Percentiles rank a stretch among this genome's conserved stretches.
Evolutionary conservation across 1,140 invertebrate genomes (phyloP).

Genomic region (Ceratosolen solmsi): DNA sequence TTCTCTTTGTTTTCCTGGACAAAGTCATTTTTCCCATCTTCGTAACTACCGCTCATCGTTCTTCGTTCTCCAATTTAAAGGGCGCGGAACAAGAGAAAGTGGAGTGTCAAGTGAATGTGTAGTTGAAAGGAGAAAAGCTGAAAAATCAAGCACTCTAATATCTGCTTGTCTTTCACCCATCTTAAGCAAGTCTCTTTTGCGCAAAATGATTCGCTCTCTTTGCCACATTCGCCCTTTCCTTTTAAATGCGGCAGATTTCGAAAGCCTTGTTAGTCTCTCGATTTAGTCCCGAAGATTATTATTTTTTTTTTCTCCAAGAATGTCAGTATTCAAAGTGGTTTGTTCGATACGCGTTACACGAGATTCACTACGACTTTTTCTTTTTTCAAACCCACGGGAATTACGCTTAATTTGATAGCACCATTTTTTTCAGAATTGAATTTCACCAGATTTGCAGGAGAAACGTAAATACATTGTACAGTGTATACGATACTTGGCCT

Average conservation of each 20-base stretch:
- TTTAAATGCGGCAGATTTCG: constrained; percentile 48
- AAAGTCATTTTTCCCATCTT: constrained; percentile 10
- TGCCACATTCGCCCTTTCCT: not conserved
- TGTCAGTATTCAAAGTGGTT: constrained; percentile 43
- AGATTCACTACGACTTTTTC: not conserved
- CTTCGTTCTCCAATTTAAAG: constrained; percentile 48
- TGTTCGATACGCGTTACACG: constrained; percentile 19
- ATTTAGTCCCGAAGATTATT: constrained; percentile 30
- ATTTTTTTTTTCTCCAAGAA: no score
- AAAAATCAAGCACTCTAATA: constrained; percentile 51
- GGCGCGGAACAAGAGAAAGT: not conserved
- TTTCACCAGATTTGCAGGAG: no score
- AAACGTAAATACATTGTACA: no score
- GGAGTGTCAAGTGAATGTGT: not conserved
- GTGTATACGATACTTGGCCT: not conserved
- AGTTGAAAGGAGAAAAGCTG: not conserved
- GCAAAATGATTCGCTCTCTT: constrained; percentile 2
- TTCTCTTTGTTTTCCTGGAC: constrained; percentile 48
- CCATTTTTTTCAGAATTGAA: constrained; percentile 18
- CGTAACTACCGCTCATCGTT: constrained; percentile 11
- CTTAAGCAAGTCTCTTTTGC: constrained; percentile 36
- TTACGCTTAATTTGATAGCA: not conserved
- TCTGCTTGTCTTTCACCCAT: constrained; percentile 40
- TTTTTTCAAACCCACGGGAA: not conserved
- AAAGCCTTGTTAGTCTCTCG: constrained; percentile 51